Conservation (phyloP, 2,113 vertebrate species). For the Prietella phreatophila region DNA sequence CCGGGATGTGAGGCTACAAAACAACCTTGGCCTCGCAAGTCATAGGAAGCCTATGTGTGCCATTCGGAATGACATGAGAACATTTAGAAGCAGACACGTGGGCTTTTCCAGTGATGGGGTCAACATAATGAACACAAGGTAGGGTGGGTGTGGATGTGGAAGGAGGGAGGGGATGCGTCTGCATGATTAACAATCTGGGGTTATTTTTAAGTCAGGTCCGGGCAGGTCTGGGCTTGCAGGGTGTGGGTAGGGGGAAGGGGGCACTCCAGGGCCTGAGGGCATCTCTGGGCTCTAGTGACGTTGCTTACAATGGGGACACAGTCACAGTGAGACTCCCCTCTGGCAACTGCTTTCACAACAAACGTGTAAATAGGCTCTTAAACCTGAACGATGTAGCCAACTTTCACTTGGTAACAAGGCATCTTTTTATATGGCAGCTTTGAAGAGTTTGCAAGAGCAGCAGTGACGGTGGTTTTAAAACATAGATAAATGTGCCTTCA, state of each 20-base stretch:
- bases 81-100: constrained; percentile 46
- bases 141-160: constrained; percentile 21
- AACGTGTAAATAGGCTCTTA: constrained; percentile 47
- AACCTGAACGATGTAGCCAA: constrained; percentile 25
- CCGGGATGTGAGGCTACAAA: constrained; percentile 20
- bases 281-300: constrained; percentile 81
- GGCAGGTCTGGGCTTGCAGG: constrained; percentile 75
- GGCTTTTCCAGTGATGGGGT: constrained; percentile 46
- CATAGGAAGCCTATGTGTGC: constrained; percentile 40
- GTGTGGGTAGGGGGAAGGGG: constrained; percentile 61
- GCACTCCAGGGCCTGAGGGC: constrained; percentile 71
- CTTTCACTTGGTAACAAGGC: constrained; percentile 25
- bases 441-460: not conserved
- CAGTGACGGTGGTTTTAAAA: not conserved
- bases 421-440: not conserved
- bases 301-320: constrained; percentile 62
- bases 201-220: constrained; percentile 60
- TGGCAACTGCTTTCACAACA: constrained; percentile 51
- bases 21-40: constrained; percentile 33
- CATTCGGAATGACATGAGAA: constrained; percentile 46
- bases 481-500: not conserved
- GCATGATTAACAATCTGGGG: constrained; percentile 54
- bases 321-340: constrained; percentile 53
- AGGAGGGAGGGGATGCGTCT: constrained; percentile 26
- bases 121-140: constrained; percentile 54